phyloP scores from a whole-genome alignment of 2,888 invertebrate species.

The Amblyjoppa proteus region DNA sequence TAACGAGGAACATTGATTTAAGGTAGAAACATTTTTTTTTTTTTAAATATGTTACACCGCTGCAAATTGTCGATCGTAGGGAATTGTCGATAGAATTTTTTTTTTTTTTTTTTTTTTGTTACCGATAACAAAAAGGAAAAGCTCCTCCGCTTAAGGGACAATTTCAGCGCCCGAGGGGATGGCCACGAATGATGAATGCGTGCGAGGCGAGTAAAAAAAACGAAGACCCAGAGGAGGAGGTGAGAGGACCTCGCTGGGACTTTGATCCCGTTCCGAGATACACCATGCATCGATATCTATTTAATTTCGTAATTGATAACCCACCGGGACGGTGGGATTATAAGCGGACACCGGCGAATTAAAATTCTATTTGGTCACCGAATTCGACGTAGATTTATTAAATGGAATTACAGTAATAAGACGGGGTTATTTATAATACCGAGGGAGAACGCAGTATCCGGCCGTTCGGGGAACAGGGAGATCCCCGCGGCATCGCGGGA shows the following conservation, averaged over 20 bases:
- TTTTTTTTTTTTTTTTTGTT: background rate
- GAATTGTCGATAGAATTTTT: background rate
- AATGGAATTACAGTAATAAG: slow-evolving; percentile 78
- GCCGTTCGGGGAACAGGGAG: slow-evolving; percentile 28
- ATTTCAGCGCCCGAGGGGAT: slow-evolving; percentile 47
- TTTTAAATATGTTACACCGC: no score
- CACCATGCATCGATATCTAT: slow-evolving; percentile 34
- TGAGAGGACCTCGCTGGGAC: slow-evolving; percentile 4
- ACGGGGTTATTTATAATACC: slow-evolving; percentile 69
- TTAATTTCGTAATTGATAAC: slow-evolving; percentile 62
- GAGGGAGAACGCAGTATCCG: slow-evolving; percentile 24
- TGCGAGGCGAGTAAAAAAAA: slow-evolving; percentile 51
- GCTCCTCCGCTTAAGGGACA: background rate
- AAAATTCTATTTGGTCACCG: slow-evolving; percentile 75
- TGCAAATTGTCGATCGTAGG: no score
- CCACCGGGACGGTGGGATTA: slow-evolving; percentile 8
- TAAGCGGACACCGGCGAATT: slow-evolving; percentile 69
- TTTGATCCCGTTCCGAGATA: slow-evolving; percentile 13
- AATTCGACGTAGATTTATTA: slow-evolving; percentile 75
- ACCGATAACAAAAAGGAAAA: background rate
- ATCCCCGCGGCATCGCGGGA: slow-evolving; percentile 46
- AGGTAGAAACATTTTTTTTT: background rate
- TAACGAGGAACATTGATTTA: background rate
- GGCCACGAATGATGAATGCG: slow-evolving; percentile 44
- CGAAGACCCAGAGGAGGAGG: background rate